phyloP scores from a whole-genome alignment of 2,888 invertebrate species.

The Pterostichus niger region DNA sequence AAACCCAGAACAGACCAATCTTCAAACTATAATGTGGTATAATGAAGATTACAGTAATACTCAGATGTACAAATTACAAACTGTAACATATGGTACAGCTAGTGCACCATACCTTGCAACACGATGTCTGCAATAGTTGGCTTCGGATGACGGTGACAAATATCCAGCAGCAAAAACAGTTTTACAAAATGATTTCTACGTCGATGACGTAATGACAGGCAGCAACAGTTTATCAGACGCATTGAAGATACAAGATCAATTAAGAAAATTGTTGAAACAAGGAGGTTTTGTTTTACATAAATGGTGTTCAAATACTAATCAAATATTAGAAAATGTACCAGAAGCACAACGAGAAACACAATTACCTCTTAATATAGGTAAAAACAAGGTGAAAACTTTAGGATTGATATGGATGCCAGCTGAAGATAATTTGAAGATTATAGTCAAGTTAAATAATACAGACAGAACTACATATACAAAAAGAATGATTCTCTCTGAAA shows the following conservation, averaged over 20 bases:
- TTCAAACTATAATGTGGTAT: constrained; percentile 69
- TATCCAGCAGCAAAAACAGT: constrained; percentile 68
- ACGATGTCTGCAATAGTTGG: constrained; percentile 68
- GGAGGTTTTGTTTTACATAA: not conserved
- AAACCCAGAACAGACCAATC: constrained; percentile 66
- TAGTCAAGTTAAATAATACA: too few species aligned
- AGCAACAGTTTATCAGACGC: not conserved
- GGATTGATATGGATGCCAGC: too few species aligned
- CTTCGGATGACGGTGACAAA: constrained; percentile 58
- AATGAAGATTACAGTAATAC: constrained; percentile 51
- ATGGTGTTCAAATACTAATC: not conserved
- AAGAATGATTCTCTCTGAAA: too few species aligned
- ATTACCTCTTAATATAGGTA: not conserved
- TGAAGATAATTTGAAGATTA: too few species aligned
- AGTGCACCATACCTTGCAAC: constrained; percentile 68
- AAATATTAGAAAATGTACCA: not conserved
- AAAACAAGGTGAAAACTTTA: not conserved
- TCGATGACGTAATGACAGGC: constrained; percentile 68
- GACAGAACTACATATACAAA: too few species aligned
- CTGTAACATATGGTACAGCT: constrained; percentile 69
- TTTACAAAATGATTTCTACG: constrained; percentile 68
- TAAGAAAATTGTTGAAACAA: not conserved
- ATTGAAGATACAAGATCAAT: not conserved
- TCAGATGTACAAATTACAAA: constrained; percentile 66
- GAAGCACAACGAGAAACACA: not conserved